Percentiles rank a stretch among this genome's conserved stretches.
phyloP scores from a whole-genome alignment of 1,140 invertebrate genomes.

The Coenobita brevimanus region DNA sequence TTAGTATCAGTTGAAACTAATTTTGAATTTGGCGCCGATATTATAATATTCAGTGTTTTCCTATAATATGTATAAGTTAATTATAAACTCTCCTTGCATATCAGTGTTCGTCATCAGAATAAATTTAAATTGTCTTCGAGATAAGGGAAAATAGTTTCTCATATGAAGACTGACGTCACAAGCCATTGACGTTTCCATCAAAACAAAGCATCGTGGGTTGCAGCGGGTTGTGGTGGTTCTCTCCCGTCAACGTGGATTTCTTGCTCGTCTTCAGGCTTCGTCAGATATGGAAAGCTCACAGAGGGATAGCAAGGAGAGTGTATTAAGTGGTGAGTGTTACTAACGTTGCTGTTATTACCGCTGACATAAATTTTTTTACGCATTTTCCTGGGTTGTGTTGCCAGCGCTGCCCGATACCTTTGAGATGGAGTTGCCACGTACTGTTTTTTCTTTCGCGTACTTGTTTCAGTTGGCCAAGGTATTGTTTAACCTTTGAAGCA shows the following conservation, averaged over 20 bases:
- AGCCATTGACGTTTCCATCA: constrained; percentile 32
- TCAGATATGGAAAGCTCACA: background rate
- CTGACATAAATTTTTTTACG: background rate
- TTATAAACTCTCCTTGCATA: no score
- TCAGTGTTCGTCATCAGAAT: no score
- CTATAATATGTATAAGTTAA: no score
- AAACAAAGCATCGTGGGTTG: constrained; percentile 24
- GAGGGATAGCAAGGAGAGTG: background rate
- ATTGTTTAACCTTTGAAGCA: no score
- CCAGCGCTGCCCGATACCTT: background rate
- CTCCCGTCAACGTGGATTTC: background rate
- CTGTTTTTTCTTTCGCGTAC: no score
- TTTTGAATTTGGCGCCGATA: no score
- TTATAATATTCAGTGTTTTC: no score
- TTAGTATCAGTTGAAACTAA: no score
- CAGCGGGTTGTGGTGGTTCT: background rate
- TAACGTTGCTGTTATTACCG: background rate
- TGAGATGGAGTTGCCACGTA: no score
- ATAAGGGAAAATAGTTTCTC: background rate
- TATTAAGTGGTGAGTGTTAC: constrained; percentile 25
- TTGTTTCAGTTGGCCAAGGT: no score
- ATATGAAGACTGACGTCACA: constrained; percentile 9
- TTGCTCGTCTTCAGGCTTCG: background rate
- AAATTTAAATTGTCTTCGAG: no score
- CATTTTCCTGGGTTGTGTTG: background rate